Conservation (phyloP, 2,888 invertebrate genomes). For the Stegophylla sp. region DNA sequence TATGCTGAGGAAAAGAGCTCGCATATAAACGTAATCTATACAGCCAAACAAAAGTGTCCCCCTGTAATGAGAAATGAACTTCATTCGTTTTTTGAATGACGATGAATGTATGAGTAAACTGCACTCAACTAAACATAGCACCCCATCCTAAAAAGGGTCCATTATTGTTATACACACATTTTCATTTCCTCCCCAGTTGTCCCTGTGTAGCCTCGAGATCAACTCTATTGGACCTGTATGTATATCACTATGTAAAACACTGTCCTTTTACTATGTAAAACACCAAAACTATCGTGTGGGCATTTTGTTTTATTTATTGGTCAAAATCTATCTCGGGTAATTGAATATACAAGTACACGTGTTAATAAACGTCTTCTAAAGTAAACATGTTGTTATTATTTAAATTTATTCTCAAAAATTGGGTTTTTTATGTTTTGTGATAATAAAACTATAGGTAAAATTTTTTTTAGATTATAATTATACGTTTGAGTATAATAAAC, state of each 20-base stretch:
- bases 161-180: not conserved
- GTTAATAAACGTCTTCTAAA: not conserved
- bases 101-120: not conserved
- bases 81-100: conserved; percentile 5
- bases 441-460: no score
- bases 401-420: not conserved
- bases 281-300: not conserved
- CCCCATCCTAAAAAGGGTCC: conserved; percentile 2
- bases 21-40: not conserved
- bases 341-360: not conserved
- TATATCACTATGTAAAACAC: no score
- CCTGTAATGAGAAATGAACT: conserved; percentile 19
- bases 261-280: conserved; percentile 4
- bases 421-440: no score
- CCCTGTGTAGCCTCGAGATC: not conserved
- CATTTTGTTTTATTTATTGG: not conserved
- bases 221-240: not conserved
- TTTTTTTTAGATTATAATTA: no score
- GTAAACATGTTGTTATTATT: not conserved
- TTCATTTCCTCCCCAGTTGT: conserved; percentile 6
- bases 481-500: no score
- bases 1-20: not conserved
- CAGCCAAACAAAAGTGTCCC: not conserved
- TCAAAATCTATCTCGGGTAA: not conserved
- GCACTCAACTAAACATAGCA: not conserved